phyloP scores from a whole-genome alignment of 2,888 invertebrate genomes.

The Tigriopus californicus region DNA sequence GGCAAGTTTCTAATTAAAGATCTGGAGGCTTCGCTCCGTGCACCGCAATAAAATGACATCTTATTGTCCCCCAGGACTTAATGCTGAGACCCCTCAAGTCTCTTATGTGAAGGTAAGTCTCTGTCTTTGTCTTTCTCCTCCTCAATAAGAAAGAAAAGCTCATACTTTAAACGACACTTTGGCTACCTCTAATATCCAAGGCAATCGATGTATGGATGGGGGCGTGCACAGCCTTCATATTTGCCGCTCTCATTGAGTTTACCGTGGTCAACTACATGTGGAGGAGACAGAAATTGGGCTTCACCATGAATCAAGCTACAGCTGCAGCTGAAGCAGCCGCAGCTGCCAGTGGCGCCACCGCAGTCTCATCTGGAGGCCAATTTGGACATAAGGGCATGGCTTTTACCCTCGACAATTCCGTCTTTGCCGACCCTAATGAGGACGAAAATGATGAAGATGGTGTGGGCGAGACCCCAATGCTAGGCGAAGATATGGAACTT shows the following conservation, averaged over 20 bases:
- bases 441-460: too few relatives aligned
- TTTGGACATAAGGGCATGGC: too few relatives aligned
- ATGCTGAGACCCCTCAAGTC: conserved; percentile 29
- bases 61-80: conserved; percentile 24
- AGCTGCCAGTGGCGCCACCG: too few relatives aligned
- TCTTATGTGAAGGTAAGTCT: conserved; percentile 28
- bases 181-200: too few relatives aligned
- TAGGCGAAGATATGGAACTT: too few relatives aligned
- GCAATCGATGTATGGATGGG: conserved; percentile 26
- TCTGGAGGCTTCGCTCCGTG: too few relatives aligned
- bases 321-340: neutral
- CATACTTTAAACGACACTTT: too few relatives aligned
- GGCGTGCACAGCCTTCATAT: conserved; percentile 24
- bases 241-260: conserved; percentile 23
- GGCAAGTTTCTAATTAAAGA: conserved; percentile 20
- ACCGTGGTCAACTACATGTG: conserved; percentile 24
- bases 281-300: conserved; percentile 17
- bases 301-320: neutral
- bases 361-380: too few relatives aligned
- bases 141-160: too few relatives aligned
- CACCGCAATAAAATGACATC: neutral
- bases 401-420: too few relatives aligned
- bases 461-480: too few relatives aligned
- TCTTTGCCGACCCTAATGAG: too few relatives aligned
- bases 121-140: conserved; percentile 18